A percentile compares a stretch with the other conserved stretches of the same genome.
These are phyloP conservation scores for Ischnura elegans DNA, from an alignment of 2,888 invertebrate species.

Conservation along the genomic window DNA sequence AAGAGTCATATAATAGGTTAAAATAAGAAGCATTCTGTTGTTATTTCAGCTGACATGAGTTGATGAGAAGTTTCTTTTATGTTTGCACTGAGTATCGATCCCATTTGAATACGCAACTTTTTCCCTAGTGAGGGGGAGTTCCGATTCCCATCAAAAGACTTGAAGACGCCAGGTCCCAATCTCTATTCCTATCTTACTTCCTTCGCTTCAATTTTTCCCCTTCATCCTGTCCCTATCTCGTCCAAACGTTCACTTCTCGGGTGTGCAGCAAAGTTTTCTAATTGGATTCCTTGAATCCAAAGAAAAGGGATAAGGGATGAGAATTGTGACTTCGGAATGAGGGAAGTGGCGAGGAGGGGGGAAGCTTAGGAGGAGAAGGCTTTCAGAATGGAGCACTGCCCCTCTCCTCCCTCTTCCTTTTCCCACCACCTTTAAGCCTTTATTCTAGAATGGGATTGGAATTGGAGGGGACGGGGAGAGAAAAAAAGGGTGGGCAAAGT, in stretches of 20 bases:
- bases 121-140: not conserved
- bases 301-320: slow-evolving; percentile 58
- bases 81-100: not conserved
- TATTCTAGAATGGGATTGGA: slow-evolving; percentile 15
- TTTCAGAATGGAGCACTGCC: slow-evolving; percentile 8
- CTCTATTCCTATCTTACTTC: not conserved
- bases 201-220: not conserved
- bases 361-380: not conserved
- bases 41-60: not conserved
- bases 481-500: not conserved
- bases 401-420: not conserved
- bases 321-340: slow-evolving; percentile 50
- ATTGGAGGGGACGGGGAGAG: not conserved
- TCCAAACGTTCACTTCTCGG: not conserved
- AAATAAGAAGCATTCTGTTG: no score
- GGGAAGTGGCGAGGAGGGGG: not conserved
- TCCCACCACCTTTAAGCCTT: not conserved
- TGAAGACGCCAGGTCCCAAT: not conserved
- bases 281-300: slow-evolving; percentile 65
- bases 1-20: no score
- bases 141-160: not conserved
- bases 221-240: slow-evolving; percentile 25
- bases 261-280: slow-evolving; percentile 56
- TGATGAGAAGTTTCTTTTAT: slow-evolving; percentile 13
- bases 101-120: slow-evolving; percentile 8